phyloP scores from a whole-genome alignment of 2,797 vertebrate species.

The Avahi laniger region DNA sequence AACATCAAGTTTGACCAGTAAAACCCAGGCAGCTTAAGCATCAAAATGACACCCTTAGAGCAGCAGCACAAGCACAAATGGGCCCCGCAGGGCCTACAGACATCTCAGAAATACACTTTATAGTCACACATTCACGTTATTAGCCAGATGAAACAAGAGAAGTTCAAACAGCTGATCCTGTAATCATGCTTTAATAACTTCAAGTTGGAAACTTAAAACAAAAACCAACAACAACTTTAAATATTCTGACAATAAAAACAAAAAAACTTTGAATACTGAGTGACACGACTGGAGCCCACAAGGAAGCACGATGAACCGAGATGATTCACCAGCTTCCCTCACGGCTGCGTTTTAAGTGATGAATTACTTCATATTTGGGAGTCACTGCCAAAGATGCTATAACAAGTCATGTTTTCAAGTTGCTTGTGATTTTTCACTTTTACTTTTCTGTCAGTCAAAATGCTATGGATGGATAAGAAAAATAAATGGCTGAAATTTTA shows the following conservation, averaged over 20 bases:
- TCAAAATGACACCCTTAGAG: not conserved
- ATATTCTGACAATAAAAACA: slow-evolving; percentile 14
- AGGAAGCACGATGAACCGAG: not conserved
- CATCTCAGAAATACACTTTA: slow-evolving; percentile 14
- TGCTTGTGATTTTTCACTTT: slow-evolving; percentile 36
- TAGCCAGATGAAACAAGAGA: not conserved
- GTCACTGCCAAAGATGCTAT: not conserved
- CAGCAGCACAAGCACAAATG: slow-evolving; percentile 50
- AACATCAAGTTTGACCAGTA: slow-evolving; percentile 37
- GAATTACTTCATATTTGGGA: slow-evolving; percentile 11
- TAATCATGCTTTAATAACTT: slow-evolving; percentile 20
- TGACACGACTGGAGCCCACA: not conserved
- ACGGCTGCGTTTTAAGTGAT: not conserved
- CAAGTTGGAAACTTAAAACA: slow-evolving; percentile 26
- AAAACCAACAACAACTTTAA: not conserved
- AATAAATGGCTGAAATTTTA: slow-evolving; percentile 68
- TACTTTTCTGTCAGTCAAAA: slow-evolving; percentile 61
- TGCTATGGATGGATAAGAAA: slow-evolving; percentile 56
- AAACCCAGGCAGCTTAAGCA: not conserved
- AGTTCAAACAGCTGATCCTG: not conserved
- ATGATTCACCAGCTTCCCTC: slow-evolving; percentile 32
- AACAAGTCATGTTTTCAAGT: slow-evolving; percentile 61
- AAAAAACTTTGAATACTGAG: not conserved
- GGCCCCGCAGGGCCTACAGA: slow-evolving; percentile 19
- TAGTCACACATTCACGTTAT: not conserved